These are phyloP conservation scores for Pachyseris speciosa DNA, from an alignment of 64 coral and sea anemone genomes.

Conservation along the genomic window DNA sequence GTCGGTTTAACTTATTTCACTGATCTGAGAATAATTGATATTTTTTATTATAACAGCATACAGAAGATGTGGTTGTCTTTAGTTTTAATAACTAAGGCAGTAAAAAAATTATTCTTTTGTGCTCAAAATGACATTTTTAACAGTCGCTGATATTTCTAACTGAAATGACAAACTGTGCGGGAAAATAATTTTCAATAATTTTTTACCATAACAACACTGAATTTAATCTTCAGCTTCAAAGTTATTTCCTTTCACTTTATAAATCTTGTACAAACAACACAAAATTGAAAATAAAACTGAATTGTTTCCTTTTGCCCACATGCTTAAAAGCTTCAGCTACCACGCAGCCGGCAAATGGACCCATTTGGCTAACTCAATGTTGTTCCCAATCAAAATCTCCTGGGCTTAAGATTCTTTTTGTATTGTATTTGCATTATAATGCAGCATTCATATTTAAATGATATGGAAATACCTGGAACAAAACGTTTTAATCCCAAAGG, in stretches of 20 bases:
- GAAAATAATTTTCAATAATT: not conserved
- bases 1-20: not conserved
- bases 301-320: not conserved
- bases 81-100: not conserved
- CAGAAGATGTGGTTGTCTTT: not conserved
- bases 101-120: not conserved
- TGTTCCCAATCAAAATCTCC: too few relatives aligned
- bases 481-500: too few relatives aligned
- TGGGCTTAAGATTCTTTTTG: too few relatives aligned
- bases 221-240: not conserved
- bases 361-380: too few relatives aligned
- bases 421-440: too few relatives aligned
- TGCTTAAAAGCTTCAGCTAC: not conserved
- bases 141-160: too few relatives aligned
- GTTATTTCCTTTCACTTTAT: not conserved
- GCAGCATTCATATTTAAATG: too few relatives aligned
- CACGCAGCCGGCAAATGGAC: not conserved
- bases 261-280: not conserved
- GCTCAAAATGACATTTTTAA: not conserved
- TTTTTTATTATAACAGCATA: not conserved
- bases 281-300: not conserved
- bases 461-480: too few relatives aligned
- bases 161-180: not conserved
- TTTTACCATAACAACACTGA: not conserved
- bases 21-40: not conserved